Percentiles rank a stretch among this genome's conserved stretches.
These are phyloP conservation scores for Pituophis catenifer DNA, from an alignment of 2,113 vertebrate genomes.

Conservation along the genomic window DNA sequence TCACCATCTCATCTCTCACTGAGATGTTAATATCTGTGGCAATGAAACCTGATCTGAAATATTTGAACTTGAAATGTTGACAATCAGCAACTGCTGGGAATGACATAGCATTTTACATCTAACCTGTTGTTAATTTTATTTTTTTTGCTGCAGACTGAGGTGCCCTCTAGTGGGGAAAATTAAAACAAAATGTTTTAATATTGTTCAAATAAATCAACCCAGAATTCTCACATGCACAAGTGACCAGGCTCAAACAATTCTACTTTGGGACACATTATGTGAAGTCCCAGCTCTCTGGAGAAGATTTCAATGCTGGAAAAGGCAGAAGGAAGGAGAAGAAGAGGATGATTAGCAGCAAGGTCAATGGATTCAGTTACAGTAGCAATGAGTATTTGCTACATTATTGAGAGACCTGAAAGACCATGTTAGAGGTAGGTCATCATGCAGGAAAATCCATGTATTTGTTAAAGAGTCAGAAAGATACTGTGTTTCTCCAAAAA, in stretches of 20 bases:
- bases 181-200: not conserved
- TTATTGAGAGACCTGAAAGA: not conserved
- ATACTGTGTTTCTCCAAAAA: not conserved
- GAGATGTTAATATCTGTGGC: not conserved
- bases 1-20: not conserved
- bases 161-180: conserved; percentile 64
- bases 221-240: not conserved
- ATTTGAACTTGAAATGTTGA: not conserved
- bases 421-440: not conserved
- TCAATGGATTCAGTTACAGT: not conserved
- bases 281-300: not conserved
- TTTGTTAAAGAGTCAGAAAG: not conserved
- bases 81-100: not conserved
- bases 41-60: not conserved
- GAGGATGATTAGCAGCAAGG: not conserved
- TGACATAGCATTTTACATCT: accelerated
- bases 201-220: not conserved
- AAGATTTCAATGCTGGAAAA: not conserved
- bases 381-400: not conserved
- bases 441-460: not conserved
- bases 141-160: conserved; percentile 58
- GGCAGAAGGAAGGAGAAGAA: not conserved
- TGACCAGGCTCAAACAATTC: not conserved
- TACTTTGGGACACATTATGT: not conserved
- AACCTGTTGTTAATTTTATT: not conserved